Conservation (phyloP, 2,113 vertebrate species). For the Rhadina sibilatrix region DNA sequence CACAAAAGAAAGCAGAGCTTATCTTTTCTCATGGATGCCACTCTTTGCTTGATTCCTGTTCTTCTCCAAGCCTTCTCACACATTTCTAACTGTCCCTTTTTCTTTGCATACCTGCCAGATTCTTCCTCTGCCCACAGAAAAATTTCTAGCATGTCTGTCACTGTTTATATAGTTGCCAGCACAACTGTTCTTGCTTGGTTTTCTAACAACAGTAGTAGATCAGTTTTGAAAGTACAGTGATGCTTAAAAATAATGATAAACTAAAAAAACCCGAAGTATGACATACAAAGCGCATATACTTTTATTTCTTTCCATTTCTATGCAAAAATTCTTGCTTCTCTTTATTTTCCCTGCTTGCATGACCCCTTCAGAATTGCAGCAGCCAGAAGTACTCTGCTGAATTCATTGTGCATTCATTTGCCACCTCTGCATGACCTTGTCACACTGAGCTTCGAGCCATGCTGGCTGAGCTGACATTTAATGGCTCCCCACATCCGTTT, state of each 20-base stretch:
- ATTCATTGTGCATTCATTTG: not conserved
- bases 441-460: not conserved
- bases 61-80: not conserved
- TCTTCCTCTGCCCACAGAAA: constrained; percentile 21
- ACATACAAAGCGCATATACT: not conserved
- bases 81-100: not conserved
- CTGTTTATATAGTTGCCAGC: not conserved
- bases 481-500: not conserved
- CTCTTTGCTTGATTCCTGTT: not conserved
- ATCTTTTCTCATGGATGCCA: not conserved
- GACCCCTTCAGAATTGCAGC: not conserved
- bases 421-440: constrained; percentile 5
- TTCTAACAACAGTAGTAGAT: not conserved
- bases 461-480: not conserved
- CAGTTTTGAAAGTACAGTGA: not conserved
- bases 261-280: not conserved
- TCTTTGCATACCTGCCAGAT: constrained; percentile 29
- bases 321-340: not conserved
- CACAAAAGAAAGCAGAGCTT: not conserved
- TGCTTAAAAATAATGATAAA: not conserved
- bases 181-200: not conserved
- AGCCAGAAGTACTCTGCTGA: not conserved
- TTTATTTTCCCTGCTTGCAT: not conserved
- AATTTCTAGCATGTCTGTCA: constrained; percentile 10
- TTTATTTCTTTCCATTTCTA: not conserved